These are phyloP conservation scores for Cephus rjabovi DNA, from an alignment of 2,888 invertebrate species.

Conservation along the genomic window DNA sequence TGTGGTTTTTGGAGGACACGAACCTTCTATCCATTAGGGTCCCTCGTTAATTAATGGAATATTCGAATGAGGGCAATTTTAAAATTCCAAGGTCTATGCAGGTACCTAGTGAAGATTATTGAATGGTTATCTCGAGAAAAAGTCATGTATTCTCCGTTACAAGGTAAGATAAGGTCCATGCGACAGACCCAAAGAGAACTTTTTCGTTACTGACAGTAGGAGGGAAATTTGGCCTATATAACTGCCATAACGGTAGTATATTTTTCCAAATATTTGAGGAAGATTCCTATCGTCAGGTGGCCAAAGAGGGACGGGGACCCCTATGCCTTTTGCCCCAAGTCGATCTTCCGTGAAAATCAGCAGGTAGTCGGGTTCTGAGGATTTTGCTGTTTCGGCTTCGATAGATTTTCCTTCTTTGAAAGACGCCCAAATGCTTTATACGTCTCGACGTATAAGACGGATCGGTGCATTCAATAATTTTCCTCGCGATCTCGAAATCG, in stretches of 20 bases:
- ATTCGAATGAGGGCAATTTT: neutral
- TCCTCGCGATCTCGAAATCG: conserved; percentile 1
- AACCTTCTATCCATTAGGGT: neutral
- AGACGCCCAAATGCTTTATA: conserved; percentile 1
- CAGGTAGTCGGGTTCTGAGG: conserved; percentile 51
- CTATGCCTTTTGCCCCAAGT: conserved; percentile 11
- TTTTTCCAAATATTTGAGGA: conserved; percentile 24
- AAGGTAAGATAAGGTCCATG: conserved; percentile 23
- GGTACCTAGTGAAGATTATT: neutral
- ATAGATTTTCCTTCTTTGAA: conserved; percentile 18
- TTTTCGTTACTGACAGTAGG: neutral
- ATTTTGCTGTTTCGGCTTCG: conserved; percentile 18
- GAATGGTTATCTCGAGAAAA: conserved; percentile 2
- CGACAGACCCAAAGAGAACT: neutral
- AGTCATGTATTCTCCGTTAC: conserved; percentile 33
- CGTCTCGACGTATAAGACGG: conserved; percentile 26
- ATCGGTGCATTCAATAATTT: conserved; percentile 26
- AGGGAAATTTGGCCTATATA: neutral
- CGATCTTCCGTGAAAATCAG: conserved; percentile 55
- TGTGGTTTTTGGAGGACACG: neutral
- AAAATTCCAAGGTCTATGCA: neutral
- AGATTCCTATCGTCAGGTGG: conserved; percentile 22
- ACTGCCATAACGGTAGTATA: conserved; percentile 19
- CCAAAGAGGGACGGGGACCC: neutral
- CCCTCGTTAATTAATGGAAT: neutral